Evolutionary conservation across 2,113 vertebrate genomes (phyloP), one percentile per base, ranked within the genome.

Genomic region (Centropus unirufus): DNA sequence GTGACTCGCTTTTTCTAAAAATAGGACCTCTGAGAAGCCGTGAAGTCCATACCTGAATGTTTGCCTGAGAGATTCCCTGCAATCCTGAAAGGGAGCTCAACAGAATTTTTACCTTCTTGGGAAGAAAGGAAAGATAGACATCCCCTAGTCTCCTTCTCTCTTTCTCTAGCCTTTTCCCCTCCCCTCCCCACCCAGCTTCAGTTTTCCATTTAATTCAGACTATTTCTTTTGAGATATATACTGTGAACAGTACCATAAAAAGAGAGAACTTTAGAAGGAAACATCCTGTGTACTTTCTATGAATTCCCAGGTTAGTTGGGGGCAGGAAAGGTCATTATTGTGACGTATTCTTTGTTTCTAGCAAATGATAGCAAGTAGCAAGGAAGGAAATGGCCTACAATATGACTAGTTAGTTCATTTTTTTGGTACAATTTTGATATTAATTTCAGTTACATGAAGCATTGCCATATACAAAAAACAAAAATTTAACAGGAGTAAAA

Each of bases 1-100:
- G 34, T 81, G 75, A 90, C 47, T 96, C 39, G 74, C 46, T 83
- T 44, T 46, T 83, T 88, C 72, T 89, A 86, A 83, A 90, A 94
- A 92, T 90, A 58, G 63, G 51, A 67, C 21, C 67, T 85, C 52
- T 74, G 69, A 84, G 57, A 84, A 78, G 7, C 52, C 88, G 73
- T 75, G 61, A 96, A 75, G 73, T 52, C 34, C 57, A 40, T 68
- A 87, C 27, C 34, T 89, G 61, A 62, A 42, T 79, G 75, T 80
- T 49, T 69, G 18, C 47, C 68, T 57, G 5, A 73, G 40, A 95
- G 27, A 69, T 5, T 62, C 39, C 40, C 19, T 89, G 36, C 8
- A 82, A 89, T 44, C 27, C 57, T 90, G 22, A n/a, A 81, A 52
- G 8, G 6, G 11, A 78, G 70, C 52, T 78, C 18, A 55, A 59